phyloP scores from a whole-genome alignment of 2,113 vertebrate species.

The Aix galericulata region DNA sequence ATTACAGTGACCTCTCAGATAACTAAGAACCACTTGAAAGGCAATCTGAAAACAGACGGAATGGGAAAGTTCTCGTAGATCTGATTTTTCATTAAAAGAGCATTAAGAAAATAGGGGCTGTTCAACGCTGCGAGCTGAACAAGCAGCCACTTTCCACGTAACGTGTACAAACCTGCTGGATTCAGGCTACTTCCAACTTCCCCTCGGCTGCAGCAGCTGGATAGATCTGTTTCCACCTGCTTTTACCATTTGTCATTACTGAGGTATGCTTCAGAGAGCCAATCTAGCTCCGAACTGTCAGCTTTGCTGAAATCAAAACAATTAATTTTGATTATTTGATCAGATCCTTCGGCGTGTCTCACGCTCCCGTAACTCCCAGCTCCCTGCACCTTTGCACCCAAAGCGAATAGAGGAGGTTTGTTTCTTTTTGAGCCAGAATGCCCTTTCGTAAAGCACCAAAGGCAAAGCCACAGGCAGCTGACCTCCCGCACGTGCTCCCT shows the following conservation, averaged over 20 bases:
- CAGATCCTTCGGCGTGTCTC: background rate
- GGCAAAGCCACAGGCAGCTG: accelerated
- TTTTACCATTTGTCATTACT: slow-evolving; percentile 56
- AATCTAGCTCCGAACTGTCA: slow-evolving; percentile 59
- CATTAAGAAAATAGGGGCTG: slow-evolving; percentile 37
- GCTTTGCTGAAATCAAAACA: slow-evolving; percentile 53
- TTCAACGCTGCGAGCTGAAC: slow-evolving; percentile 2
- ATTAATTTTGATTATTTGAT: slow-evolving; percentile 49
- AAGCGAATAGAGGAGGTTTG: accelerated
- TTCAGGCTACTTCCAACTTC: slow-evolving; percentile 59
- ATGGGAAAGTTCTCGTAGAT: slow-evolving; percentile 3
- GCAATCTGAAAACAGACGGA: background rate
- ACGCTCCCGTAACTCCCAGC: background rate
- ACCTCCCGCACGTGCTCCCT: accelerated
- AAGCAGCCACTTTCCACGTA: slow-evolving; percentile 48
- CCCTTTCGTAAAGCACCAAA: background rate
- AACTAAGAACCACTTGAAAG: slow-evolving; percentile 19
- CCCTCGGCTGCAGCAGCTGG: slow-evolving; percentile 72
- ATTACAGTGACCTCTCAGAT: background rate
- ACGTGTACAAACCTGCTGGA: slow-evolving; percentile 77
- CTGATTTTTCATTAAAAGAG: slow-evolving; percentile 39
- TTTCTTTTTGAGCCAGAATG: background rate
- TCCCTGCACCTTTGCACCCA: background rate
- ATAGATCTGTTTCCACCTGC: slow-evolving; percentile 75
- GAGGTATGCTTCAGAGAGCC: slow-evolving; percentile 70